phyloP scores from a whole-genome alignment of 2,888 invertebrate genomes.

The Drosophila affinis region DNA sequence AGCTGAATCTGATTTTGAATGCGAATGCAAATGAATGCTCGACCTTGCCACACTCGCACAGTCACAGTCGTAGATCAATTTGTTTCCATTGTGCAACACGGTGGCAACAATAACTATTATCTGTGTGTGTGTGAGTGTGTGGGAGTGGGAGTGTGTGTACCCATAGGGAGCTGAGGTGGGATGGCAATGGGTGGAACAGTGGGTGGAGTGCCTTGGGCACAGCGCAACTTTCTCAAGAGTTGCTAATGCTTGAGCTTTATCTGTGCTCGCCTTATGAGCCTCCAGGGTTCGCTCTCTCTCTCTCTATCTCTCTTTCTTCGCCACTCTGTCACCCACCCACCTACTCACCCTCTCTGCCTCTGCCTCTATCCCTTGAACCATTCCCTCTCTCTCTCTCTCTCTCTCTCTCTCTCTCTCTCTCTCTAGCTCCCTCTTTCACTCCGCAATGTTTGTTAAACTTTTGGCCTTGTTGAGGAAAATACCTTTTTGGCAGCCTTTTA shows the following conservation, averaged over 20 bases:
- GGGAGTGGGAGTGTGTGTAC: neutral
- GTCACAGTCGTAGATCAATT: neutral
- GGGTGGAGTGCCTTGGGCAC: constrained; percentile 50
- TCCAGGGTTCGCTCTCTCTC: constrained; percentile 30
- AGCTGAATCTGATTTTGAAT: constrained; percentile 31
- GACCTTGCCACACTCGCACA: constrained; percentile 26
- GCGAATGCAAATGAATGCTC: constrained; percentile 59
- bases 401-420: neutral
- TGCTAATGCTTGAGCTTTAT: constrained; percentile 72
- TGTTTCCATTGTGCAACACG: constrained; percentile 23
- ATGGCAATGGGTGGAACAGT: too few species aligned
- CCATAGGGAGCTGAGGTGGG: neutral
- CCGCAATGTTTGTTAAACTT: constrained; percentile 53
- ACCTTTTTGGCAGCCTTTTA: constrained; percentile 56
- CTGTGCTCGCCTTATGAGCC: constrained; percentile 58
- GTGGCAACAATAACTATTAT: constrained; percentile 34
- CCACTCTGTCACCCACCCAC: neutral
- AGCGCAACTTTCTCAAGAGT: constrained; percentile 70
- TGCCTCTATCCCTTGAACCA: too few species aligned
- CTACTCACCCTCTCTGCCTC: neutral
- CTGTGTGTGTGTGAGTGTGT: neutral
- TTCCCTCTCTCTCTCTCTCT: neutral
- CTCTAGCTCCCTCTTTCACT: neutral
- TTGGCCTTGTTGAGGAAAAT: constrained; percentile 59
- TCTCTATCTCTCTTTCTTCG: neutral